Base-by-base conservation (phyloP, 2,888 invertebrate genomes). In the Ichneumon xanthorius region DNA sequence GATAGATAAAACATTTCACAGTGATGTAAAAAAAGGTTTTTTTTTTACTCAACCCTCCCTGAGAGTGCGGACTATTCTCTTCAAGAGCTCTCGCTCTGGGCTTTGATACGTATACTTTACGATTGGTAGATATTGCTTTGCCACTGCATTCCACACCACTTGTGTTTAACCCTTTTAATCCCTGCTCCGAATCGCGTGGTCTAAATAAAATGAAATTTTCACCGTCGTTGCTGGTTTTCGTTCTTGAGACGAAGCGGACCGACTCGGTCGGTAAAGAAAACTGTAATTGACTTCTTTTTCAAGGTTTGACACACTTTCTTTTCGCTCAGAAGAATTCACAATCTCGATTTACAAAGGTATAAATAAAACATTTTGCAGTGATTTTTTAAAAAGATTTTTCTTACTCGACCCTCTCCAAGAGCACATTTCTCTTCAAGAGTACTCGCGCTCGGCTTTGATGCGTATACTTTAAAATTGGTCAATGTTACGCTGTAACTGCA, bases 51-150 rank as follows among this genome's bases (percentile, higher is more conserved):
- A 22, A 22, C 22, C 0, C 22, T 81, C 61, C 53, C 37, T 40
- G 58, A 50, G 30, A 63, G 61, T 70, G 53, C 61, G 30, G 19
- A 63, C 50, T 11, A 50, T 65, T 55, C 72, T 79, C 65, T 26
- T 26, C 22, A 11, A 26, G 26, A 26, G 58, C 26, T 11, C 4
- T 26, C 26, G 22, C 22, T 1, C 22, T 26, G n/a, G 4, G 58
- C 58, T 58, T 26, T 11, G 4, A 58, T 26, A 58, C 14, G 58
- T 11, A 26, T 22, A 4, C 11, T 26, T 58, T 22, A 14, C 58
- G 9, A 22, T 22, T 26, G 7, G 11, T 58, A 58, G 26, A 58
- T 58, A 58, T 58, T 58, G 11, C 26, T 26, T 11, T 11, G 11
- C 11, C 11, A 58, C 9, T 58, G 14, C 26, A 26, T 26, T 11